A percentile compares a stretch with the other conserved stretches of the same genome.
These are phyloP conservation scores for Anoplolepis gracilipes DNA, from an alignment of 1,140 invertebrate genomes.

Conservation along the genomic window DNA sequence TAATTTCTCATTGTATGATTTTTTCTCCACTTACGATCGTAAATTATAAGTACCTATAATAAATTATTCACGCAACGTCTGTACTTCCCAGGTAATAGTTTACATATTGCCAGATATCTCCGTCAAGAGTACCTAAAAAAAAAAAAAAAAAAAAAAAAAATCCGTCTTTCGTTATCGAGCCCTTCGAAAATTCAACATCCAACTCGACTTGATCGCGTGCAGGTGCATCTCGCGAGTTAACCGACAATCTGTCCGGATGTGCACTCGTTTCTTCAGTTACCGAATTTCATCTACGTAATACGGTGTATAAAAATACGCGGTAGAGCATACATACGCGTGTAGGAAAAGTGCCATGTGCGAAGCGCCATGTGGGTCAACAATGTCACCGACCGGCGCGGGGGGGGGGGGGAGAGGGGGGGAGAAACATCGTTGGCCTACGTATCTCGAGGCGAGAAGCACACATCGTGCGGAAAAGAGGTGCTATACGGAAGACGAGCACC, in stretches of 20 bases:
- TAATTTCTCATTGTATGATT: too few species aligned
- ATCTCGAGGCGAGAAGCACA: constrained; percentile 22
- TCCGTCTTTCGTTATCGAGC: constrained; percentile 7
- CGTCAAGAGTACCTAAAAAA: constrained; percentile 30
- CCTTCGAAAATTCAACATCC: constrained; percentile 41
- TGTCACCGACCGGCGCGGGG: constrained; percentile 69
- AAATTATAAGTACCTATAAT: too few species aligned
- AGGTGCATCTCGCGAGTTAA: constrained; percentile 66
- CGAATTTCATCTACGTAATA: constrained; percentile 65
- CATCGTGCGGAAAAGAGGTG: constrained; percentile 37
- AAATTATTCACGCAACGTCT: too few species aligned
- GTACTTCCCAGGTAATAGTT: neutral
- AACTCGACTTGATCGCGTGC: constrained; percentile 45
- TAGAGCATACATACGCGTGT: constrained; percentile 28
- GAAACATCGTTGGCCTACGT: constrained; percentile 24
- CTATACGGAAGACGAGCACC: constrained; percentile 55
- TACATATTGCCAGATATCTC: constrained; percentile 29
- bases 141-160: constrained; percentile 25
- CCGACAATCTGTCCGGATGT: constrained; percentile 67
- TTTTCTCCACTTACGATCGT: too few species aligned
- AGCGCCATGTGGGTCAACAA: constrained; percentile 74
- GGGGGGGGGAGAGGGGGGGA: too few species aligned
- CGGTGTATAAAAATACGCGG: constrained; percentile 62
- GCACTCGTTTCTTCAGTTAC: constrained; percentile 52
- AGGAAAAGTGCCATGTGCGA: constrained; percentile 68